Percentiles rank a stretch among this genome's conserved stretches.
phyloP scores from a whole-genome alignment of 2,888 invertebrate species.

The Volucella zonaria region DNA sequence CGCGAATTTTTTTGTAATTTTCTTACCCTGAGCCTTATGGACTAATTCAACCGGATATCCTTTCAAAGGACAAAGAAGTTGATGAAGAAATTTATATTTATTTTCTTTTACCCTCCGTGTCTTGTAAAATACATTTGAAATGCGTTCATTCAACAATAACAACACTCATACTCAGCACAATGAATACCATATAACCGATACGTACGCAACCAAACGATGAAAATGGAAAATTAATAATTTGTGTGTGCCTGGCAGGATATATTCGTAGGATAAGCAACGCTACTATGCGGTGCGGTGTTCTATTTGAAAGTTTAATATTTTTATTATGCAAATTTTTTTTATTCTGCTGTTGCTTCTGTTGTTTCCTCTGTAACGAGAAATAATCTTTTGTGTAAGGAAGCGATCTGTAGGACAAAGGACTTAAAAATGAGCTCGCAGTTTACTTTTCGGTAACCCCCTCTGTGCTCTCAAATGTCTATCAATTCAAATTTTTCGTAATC shows the following conservation, averaged over 20 bases:
- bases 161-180: conserved; percentile 49
- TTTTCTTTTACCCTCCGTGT: conserved; percentile 7
- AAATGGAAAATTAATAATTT: conserved; percentile 74
- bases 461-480: conserved; percentile 68
- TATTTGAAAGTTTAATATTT: conserved; percentile 72
- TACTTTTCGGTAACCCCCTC: conserved; percentile 42
- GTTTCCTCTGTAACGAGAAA: conserved; percentile 60
- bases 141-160: conserved; percentile 62
- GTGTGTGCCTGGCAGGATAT: conserved; percentile 70
- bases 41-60: conserved; percentile 72
- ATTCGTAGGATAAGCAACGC: conserved; percentile 15
- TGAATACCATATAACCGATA: conserved; percentile 14
- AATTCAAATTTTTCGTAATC: conserved; percentile 68
- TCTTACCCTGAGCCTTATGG: conserved; percentile 11
- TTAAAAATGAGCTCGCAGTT: conserved; percentile 46
- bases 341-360: conserved; percentile 23
- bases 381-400: conserved; percentile 64
- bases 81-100: conserved; percentile 43
- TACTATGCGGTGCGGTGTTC: conserved; percentile 44
- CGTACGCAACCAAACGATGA: conserved; percentile 41
- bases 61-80: conserved; percentile 34
- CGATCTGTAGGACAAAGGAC: conserved; percentile 63
- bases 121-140: conserved; percentile 21
- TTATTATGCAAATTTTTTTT: conserved; percentile 70
- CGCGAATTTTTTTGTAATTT: conserved; percentile 43